These are phyloP conservation scores for Muntiacus reevesi DNA, from an alignment of 2,113 vertebrate species.

Conservation along the genomic window DNA sequence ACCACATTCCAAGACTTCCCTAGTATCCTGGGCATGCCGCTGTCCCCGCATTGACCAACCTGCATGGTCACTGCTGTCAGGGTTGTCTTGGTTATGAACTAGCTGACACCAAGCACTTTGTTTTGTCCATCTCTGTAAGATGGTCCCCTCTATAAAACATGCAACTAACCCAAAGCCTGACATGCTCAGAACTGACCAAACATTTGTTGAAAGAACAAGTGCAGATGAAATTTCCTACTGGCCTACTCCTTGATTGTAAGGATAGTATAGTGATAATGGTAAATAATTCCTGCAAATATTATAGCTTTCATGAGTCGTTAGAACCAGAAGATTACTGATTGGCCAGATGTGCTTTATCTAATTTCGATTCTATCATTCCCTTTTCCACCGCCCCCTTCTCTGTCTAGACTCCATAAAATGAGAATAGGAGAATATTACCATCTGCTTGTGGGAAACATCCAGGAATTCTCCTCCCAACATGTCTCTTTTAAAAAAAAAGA, in stretches of 20 bases:
- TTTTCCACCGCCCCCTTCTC: not conserved
- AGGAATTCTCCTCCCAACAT: conserved; percentile 23
- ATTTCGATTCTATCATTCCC: not conserved
- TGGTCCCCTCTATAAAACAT: not conserved
- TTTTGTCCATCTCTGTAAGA: not conserved
- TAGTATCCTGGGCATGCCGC: no score
- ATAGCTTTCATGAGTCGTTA: not conserved
- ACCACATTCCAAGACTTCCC: not conserved
- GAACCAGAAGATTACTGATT: not conserved
- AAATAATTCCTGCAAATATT: not conserved
- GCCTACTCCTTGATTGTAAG: not conserved
- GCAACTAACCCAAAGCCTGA: not conserved
- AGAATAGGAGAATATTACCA: conserved; percentile 13
- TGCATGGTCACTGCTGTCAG: not conserved
- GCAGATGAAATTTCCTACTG: not conserved
- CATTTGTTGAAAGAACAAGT: not conserved
- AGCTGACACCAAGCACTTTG: not conserved
- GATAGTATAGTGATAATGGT: not conserved
- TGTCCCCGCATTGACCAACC: not conserved
- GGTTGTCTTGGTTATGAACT: not conserved
- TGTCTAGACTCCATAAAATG: not conserved
- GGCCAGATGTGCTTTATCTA: conserved; percentile 2
- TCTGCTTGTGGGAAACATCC: conserved; percentile 17
- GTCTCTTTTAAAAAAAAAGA: not conserved
- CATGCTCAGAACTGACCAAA: not conserved